phyloP scores from a whole-genome alignment of 35 echinoderm and acorn worm genomes.

The Strongylocentrotus purpuratus region DNA sequence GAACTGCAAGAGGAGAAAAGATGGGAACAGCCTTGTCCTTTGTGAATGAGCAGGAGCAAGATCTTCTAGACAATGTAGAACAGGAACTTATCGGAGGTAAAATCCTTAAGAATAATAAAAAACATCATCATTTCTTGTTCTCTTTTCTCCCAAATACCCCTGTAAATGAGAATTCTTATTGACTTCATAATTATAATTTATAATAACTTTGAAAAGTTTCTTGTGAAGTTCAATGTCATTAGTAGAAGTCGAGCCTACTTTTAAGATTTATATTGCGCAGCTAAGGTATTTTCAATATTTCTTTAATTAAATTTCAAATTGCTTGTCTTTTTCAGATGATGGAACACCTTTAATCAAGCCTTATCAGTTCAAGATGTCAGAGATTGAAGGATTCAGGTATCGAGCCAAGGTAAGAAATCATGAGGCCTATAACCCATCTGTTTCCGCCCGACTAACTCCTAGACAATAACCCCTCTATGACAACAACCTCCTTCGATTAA shows the following conservation, averaged over 20 bases:
- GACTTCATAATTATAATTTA: too few relatives aligned
- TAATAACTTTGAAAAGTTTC: too few relatives aligned
- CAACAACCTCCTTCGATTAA: too few relatives aligned
- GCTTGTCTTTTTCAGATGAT: slow-evolving; percentile 69
- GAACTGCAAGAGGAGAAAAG: slow-evolving; percentile 85
- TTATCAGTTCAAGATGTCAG: slow-evolving; percentile 94
- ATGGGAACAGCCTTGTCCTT: slow-evolving; percentile 86
- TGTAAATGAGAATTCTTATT: too few relatives aligned
- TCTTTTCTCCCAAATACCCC: not conserved
- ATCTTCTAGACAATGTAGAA: slow-evolving; percentile 66
- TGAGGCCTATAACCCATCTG: not conserved
- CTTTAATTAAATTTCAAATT: not conserved
- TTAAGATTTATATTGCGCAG: too few relatives aligned
- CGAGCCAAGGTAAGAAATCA: slow-evolving; percentile 70
- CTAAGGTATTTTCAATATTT: too few relatives aligned
- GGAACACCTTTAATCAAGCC: slow-evolving; percentile 64
- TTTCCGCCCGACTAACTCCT: not conserved
- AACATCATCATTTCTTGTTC: not conserved
- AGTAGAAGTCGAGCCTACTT: too few relatives aligned
- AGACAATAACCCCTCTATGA: not conserved
- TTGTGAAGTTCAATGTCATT: too few relatives aligned
- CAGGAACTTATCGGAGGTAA: slow-evolving; percentile 72
- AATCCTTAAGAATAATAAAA: not conserved
- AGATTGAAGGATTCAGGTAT: slow-evolving; percentile 95
- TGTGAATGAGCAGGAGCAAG: slow-evolving; percentile 77